Evolutionary conservation across 2,113 vertebrate species (phyloP), one percentile per base, ranked within the genome.

Genomic region (Pao palembangensis): DNA sequence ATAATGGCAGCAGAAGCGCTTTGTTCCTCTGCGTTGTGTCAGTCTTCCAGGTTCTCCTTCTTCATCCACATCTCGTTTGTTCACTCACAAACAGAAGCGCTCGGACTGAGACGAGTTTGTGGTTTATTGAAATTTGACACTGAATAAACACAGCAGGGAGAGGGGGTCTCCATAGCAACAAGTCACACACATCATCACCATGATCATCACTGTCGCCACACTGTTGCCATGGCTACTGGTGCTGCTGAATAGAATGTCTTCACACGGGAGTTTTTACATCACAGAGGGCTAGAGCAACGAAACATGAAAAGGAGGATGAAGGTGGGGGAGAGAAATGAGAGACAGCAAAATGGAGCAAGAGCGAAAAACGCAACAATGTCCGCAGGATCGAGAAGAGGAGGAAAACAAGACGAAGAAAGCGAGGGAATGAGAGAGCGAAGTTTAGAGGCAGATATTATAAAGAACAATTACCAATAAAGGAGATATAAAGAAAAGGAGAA

Each of bases 121-220:
- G 14, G 1, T 87, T 88, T 88, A 87, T 87, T 88, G 69, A 84
- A 83, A 87, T 53, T 74, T 85, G 75, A 56, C 79, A 79, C 56
- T 75, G 70, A 79, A 64, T 71, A 58, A 76, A 82, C 74, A 84
- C 65, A 69, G 60, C 61, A 17, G 46, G 59, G 64, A 28, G 20
- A 16, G 25, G 59, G 57, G n/a, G 47, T 82, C 52, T 78, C 79
- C 77, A 81, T 83, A 74, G 81, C 78, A 84, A 86, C 79, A 71
- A 74, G 51, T 80, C 73, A 78, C 71, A 77, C 68, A 77, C 42
- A 69, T 28, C 64, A 75, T 61, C 74, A 64, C 69, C 46, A 65
- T 79, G 55, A 76, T 76, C 63, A 73, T 61, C 52, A 81, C 62
- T 69, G 66, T 76, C 4, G 34, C 66, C 79, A 73, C 72, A 82